Base-by-base conservation (phyloP, 2,113 vertebrate species). In the Agelaius phoeniceus region DNA sequence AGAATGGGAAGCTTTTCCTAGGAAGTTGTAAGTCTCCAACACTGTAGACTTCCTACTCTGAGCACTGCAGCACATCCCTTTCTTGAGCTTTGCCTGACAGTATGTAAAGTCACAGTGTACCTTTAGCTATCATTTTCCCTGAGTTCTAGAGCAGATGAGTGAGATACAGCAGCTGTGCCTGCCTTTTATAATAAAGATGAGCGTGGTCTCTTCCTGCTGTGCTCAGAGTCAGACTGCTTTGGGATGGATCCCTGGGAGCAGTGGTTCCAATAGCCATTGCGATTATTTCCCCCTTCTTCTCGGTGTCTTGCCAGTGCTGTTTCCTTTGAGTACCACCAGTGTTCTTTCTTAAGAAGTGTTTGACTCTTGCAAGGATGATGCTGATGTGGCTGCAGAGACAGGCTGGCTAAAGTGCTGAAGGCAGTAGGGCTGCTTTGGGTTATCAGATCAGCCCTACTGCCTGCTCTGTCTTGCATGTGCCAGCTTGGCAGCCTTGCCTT, bases 21-120 rank as follows among this genome's bases (percentile, higher is more conserved):
- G 37, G 10, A 73, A 54, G 15, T 11, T 1, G 0, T n/a, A 7
- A 0, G 0, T 57, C 28, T 77, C 24, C 28, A 66, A 0, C 21
- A 33, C 19, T 62, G 9, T 20, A 46, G 26, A 44, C 17, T 57
- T 85, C 28, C 26, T 69, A 67, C 48, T 71, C 3, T 54, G 57
- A 28, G 15, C 17, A 17, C 18, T 62, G 24, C 28, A n/a, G 67
- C 8, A 3, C 27, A 49, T 22, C 6, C 39, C 10, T 89, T 74
- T 73, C 43, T 26, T 30, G 37, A 81, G n/a, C 37, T 77, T 77
- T 91, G 52, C 30, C 43, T 52, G 28, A 15, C 37, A 20, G 6
- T 51, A 8, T 4, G 11, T 63, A n/a, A 84, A 81, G 21, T 67
- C 12, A 18, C 7, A 39, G 18, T 30, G 19, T 74, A 39, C 31